These are phyloP conservation scores for Tonatia bakeri DNA, from an alignment of 2,113 vertebrate species.

Conservation along the genomic window DNA sequence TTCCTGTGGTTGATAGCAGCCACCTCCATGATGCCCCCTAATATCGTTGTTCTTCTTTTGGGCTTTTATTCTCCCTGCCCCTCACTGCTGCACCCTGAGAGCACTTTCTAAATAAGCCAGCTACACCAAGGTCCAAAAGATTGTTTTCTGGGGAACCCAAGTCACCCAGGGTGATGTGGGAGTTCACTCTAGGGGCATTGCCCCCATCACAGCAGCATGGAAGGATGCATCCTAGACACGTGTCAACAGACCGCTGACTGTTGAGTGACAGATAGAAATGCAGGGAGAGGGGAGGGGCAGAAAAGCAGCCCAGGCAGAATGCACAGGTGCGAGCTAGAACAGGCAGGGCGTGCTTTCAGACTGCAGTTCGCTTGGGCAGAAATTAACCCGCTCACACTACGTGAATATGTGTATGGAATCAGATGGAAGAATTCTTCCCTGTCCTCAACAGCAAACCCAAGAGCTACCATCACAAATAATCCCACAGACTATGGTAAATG, in stretches of 20 bases:
- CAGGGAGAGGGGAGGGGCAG: no score
- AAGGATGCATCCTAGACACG: neutral
- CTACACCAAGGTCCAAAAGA: neutral
- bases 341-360: neutral
- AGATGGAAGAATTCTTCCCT: neutral
- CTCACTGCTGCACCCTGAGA: neutral
- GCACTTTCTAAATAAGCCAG: neutral
- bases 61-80: neutral
- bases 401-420: neutral
- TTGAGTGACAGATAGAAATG: neutral
- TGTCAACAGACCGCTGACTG: no score
- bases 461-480: neutral
- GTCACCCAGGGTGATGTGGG: neutral
- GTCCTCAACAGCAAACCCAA: neutral
- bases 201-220: neutral
- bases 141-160: neutral
- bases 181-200: neutral
- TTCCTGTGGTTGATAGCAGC: fast-evolving
- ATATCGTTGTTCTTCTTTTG: neutral
- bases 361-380: neutral
- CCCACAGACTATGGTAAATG: neutral
- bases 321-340: neutral
- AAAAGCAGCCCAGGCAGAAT: neutral
- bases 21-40: neutral
- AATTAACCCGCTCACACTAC: neutral